Base-by-base conservation (phyloP, 1,140 invertebrate genomes). In the Propsilocerus akamusi region DNA sequence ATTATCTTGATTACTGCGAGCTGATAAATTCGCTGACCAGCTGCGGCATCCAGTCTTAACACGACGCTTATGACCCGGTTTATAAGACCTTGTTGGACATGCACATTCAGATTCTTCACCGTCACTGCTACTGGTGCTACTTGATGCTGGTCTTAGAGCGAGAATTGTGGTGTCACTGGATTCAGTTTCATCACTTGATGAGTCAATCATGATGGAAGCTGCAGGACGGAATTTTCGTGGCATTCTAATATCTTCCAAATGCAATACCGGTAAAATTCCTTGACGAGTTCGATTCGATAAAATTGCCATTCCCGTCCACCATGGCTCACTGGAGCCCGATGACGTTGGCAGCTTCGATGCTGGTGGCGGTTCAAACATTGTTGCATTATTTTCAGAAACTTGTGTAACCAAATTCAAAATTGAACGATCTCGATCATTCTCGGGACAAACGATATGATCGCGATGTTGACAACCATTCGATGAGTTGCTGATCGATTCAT, bases 1-100 rank as follows among this genome's bases (percentile, higher is more conserved):
- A 56, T 82, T 79, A 60, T 89, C 85, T 62, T 89, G 86, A 67
- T 89, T 89, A 57, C 79, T 84, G 52, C 85, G 72, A 23, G 82
- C 77, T 1, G 79, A 81, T 37, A 82, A 66, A 52, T 81, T 77
- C 7, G 72, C 59, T 49, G 75, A 78, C 86, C 86, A 89, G 17
- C 47, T 32, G 5, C 47, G 12, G 23, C 25, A 22, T 20, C 47
- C 20, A 17, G 22, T 32, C 7, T 28, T 48, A 7, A 25, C 12
- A 17, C 17, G 26, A 5, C 24, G 5, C n/a, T 25, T 47, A 24
- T 47, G 22, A 8, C 24, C 24, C 3, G 46, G 12, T 47, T 25
- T 26, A 22, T 46, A 10, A 47, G n/a, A 25, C n/a, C 25, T 22
- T n/a, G 46, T 24, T 10, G 23, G 23, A 11, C n/a, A 11, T 47